phyloP scores from a whole-genome alignment of 2,113 vertebrate species.

The Montifringilla adamsi region DNA sequence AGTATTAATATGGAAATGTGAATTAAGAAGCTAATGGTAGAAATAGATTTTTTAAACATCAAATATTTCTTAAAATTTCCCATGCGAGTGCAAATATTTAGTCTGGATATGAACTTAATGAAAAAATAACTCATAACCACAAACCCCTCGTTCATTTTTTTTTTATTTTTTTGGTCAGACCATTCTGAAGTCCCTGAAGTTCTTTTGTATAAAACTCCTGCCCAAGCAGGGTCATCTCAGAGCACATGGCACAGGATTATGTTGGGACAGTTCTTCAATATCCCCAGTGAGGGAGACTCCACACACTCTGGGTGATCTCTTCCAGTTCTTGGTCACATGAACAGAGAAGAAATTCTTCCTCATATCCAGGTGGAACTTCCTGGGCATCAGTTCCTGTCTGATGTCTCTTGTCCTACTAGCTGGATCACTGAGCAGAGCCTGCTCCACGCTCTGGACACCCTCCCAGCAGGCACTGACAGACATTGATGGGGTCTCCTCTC shows the following conservation, averaged over 20 bases:
- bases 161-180: background rate
- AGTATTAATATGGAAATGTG: background rate
- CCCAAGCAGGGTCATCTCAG: background rate
- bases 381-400: background rate
- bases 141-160: background rate
- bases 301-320: no score
- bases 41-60: background rate
- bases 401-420: background rate
- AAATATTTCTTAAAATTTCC: conserved; percentile 13
- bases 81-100: background rate
- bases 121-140: background rate
- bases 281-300: background rate
- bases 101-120: background rate
- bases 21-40: background rate
- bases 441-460: background rate
- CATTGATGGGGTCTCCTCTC: background rate
- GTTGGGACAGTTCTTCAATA: background rate
- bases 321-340: background rate
- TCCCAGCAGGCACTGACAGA: background rate
- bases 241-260: background rate
- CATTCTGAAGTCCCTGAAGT: background rate
- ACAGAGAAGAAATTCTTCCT: background rate
- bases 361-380: background rate
- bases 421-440: background rate
- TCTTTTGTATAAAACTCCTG: background rate